Base-by-base conservation (phyloP, 2,113 vertebrate genomes). In the Rhabdornis inornatus region DNA sequence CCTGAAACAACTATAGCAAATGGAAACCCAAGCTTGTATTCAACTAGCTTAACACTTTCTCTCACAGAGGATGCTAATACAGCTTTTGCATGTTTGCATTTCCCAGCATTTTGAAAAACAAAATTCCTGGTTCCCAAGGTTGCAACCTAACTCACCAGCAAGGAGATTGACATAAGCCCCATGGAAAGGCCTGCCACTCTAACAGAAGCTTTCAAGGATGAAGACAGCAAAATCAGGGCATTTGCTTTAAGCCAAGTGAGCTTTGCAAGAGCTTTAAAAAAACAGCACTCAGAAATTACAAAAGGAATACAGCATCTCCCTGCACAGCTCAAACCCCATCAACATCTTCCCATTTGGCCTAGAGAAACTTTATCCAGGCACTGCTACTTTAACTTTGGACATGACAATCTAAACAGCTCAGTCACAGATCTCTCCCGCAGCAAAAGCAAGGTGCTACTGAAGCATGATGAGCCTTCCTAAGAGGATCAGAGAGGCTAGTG, bases 371-470 rank as follows among this genome's bases (percentile, higher is more conserved):
- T n/a, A 3, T 17, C 25, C 74, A 66, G 15, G 3, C 37, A 23
- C 40, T 10, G 37, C 24, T 45, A 9, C n/a, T 52, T 45, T 57
- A 37, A 14, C 47, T 50, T 53, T 11, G 39, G 85, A 53, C 1
- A 3, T 27, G 31, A 20, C 10, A 31, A 4, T 13, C 22, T 15
- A 13, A 81, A 15, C 39, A 27, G 17, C 0, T 0, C 9, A 15
- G 35, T 17, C 44, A 56, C 64, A 63, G 25, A 61, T 19, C 22
- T 33, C 15, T 28, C 5, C 4, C 1, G 1, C 65, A 75, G 74
- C 17, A 44, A 50, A 61, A 64, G 15, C 47, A 28, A 66, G 40
- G 25, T 40, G 20, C 16, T 42, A 12, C 21, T 1, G 21, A n/a
- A 44, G 28, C 0, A 0, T 4, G 10, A 40, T 11, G 13, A 39